Evolutionary conservation across 1,140 invertebrate genomes (phyloP), one percentile per base, ranked within the genome.

Genomic region (Eriosoma lanigerum): DNA sequence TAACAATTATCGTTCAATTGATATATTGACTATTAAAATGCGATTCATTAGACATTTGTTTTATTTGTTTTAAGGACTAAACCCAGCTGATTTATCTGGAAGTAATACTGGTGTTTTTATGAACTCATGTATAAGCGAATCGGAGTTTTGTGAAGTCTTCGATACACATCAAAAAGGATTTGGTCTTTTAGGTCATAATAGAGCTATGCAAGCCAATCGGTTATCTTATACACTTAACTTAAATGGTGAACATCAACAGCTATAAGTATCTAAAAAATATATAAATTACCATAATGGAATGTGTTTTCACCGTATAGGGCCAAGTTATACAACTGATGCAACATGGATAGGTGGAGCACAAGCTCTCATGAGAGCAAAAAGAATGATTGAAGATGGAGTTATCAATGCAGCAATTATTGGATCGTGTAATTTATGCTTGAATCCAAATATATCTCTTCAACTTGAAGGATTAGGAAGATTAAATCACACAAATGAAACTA

Each of bases 331-430:
- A 3, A 88, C 92, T 62, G 92, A 93, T 83, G 90, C 90, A 44
- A 91, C 91, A n/a, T 93, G 92, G 87, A 89, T 90, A 9, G 90
- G 91, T 17, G 91, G 90, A 82, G 84, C 92, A 15, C 85, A 92
- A 82, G 91, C 91, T 19, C 83, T 93, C 13, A 85, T 90, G 82
- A 86, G 91, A 81, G 92, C 91, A 13, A 87, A 91, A 46, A 85
- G 87, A 70, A 87, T 89, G 24, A 90, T 93, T 24, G 86, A 88
- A 80, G 86, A 86, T 70, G 90, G 90, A 4, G 86, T 89, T 81
- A 91, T 90, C 84, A 91, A 93, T 82, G 87, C 89, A 21, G 92
- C 91, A 13, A 87, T 94, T 81, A 90, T 94, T 44, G 91, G 89
- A 13, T 90, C 90, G 29, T 87, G 88, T 48, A 88, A 85, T 84